Conservation (phyloP, 1,140 invertebrate genomes). For the Augochlora pura region DNA sequence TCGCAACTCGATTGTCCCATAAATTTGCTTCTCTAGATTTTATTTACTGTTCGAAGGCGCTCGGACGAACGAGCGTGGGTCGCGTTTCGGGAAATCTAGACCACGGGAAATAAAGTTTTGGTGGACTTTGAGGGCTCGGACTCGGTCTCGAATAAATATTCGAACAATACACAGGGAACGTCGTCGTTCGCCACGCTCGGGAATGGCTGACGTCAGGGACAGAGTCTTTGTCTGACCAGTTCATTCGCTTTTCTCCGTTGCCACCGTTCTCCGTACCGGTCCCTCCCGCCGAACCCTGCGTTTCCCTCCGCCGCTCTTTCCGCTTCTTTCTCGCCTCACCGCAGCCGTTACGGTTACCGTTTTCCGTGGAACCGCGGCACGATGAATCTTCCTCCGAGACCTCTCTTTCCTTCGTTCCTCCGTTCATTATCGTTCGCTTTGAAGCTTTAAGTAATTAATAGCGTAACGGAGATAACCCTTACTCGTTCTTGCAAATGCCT, state of each 20-base stretch:
- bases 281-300: neutral
- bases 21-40: too few relatives aligned
- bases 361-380: conserved; percentile 26
- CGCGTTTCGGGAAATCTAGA: neutral
- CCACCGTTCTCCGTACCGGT: neutral
- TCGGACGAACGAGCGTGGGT: too few relatives aligned
- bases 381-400: conserved; percentile 29
- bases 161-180: conserved; percentile 6
- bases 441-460: conserved; percentile 37
- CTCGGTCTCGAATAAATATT: conserved; percentile 5
- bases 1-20: too few relatives aligned
- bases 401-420: conserved; percentile 3
- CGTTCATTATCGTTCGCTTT: conserved; percentile 29
- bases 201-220: conserved; percentile 25
- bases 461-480: conserved; percentile 39
- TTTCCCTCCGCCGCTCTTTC: neutral
- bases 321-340: conserved; percentile 10
- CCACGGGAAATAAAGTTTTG: neutral
- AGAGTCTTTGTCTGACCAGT: conserved; percentile 40
- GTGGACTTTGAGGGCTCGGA: conserved; percentile 2
- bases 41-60: too few relatives aligned
- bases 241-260: conserved; percentile 36
- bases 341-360: conserved; percentile 49
- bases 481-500: conserved; percentile 15
- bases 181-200: neutral